phyloP scores from a whole-genome alignment of 2,888 invertebrate genomes.

The Luffia ferchaultella region DNA sequence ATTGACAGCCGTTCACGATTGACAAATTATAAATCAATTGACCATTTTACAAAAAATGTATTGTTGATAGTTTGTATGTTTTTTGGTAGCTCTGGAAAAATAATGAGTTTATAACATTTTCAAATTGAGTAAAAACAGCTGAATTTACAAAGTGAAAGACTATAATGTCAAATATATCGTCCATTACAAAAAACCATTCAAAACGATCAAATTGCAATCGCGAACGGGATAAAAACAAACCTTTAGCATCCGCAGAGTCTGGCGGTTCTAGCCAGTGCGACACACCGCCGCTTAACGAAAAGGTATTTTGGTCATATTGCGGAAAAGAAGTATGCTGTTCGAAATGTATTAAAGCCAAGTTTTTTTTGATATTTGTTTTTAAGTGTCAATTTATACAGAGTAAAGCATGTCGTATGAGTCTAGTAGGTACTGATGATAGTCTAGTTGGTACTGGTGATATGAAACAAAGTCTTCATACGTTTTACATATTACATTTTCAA shows the following conservation, averaged over 20 bases:
- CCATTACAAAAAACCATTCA: slow-evolving; percentile 35
- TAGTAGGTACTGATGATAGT: no score
- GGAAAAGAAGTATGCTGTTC: no score
- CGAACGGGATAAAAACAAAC: slow-evolving; percentile 51
- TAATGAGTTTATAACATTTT: not conserved
- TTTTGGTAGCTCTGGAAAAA: no score
- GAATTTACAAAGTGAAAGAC: not conserved
- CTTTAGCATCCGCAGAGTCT: slow-evolving; percentile 44
- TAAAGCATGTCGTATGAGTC: no score
- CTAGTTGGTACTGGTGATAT: no score
- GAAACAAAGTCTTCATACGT: no score
- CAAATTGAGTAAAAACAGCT: not conserved
- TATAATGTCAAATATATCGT: slow-evolving; percentile 2
- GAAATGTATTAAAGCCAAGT: not conserved
- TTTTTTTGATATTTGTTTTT: not conserved
- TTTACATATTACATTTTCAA: no score
- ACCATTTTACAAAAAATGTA: no score
- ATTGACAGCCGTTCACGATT: no score
- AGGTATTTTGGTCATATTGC: no score
- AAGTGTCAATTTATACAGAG: slow-evolving; percentile 4
- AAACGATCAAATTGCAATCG: slow-evolving; percentile 41
- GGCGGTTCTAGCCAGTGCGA: slow-evolving; percentile 59
- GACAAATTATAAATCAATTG: no score
- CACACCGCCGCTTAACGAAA: slow-evolving; percentile 51
- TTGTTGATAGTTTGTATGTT: no score